Base-by-base conservation (phyloP, 2,113 vertebrate species). In the Plecturocebus donacophilus region DNA sequence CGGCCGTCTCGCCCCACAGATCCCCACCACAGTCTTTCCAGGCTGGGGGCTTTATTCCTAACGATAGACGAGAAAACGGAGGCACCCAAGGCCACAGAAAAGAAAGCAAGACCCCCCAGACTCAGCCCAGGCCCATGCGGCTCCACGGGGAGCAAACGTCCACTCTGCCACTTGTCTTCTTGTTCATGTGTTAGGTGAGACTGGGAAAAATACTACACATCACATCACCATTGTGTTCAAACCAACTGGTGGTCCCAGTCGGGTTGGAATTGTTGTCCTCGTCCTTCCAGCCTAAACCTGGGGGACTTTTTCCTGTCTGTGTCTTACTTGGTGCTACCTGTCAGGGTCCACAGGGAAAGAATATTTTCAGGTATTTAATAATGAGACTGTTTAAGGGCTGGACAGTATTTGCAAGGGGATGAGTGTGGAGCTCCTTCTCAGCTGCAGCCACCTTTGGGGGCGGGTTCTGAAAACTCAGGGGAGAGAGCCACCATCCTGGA, bases 371-470 rank as follows among this genome's bases (percentile, higher is more conserved):
- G 30, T 5, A 32, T 68, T 32, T 61, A 16, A 3, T 17, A 27
- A 56, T 27, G 13, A 75, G 49, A 6, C 13, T 11, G 6, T 66
- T 52, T 54, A 5, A 70, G 70, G 76, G 6, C 1, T 7, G 6
- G 25, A 35, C 7, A 30, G 17, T 40, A 27, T n/a, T 20, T 6
- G 11, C 70, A 38, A 42, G 6, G 23, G 73, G 89, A 58, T 96
- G 80, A 81, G 90, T 42, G 83, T 84, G 92, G 95, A 52, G 96
- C 90, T 58, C 93, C 95, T 92, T 87, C 97, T 92, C n/a, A n/a
- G 61, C 14, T 77, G 52, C 17, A 20, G n/a, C 38, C 13, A 32
- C 2, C 2, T 32, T 4, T 32, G 3, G 1, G 12, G 38, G 23
- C 32, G 40, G 93, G 71, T 94, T 95, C 75, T 95, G 86, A 87